Base-by-base conservation (phyloP, 2,113 vertebrate species). In the Pangasianodon hypophthalmus region DNA sequence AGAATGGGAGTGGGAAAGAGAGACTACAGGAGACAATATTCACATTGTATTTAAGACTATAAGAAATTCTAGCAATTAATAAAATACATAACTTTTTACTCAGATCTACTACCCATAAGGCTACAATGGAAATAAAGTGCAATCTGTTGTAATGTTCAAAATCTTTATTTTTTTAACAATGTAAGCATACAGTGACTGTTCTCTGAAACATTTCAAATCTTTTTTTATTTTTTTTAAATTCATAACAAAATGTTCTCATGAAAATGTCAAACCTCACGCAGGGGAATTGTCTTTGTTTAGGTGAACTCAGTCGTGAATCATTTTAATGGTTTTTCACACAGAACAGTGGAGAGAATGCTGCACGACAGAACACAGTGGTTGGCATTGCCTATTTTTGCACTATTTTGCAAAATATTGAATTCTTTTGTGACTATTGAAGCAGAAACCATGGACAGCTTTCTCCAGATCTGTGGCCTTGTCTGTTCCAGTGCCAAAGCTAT, bases 281-380 rank as follows among this genome's bases (percentile, higher is more conserved):
- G 37, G 37, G 82, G 82, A 84, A 84, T 84, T 29, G 37, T 62
- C 56, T 84, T 84, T 84, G 56, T 84, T 84, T 62, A 84, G 56
- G 82, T 84, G 82, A 62, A 84, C 56, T 84, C 82, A 84, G 82
- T 84, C 82, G 56, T 84, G 82, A 84, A 84, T 84, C 24, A 44
- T 84, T 84, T 84, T 84, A 84, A 84, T 84, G 82, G 56, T 84
- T 84, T 84, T 84, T 84, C 82, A 41, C 82, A 84, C 82, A 84
- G 37, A 84, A 84, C 56, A 44, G 56, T 44, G 37, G 41, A 84
- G 58, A 62, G 82, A 44, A 62, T 46, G 56, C 24, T 56, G 82
- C 82, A 46, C 24, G 37, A 84, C 21, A 62, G 37, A 44, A 84
- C 58, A 84, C 24, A 16, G 82, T 62, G 24, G 82, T 62, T 84